These are phyloP conservation scores for Panzeria rudis DNA, from an alignment of 2,888 invertebrate genomes.

Conservation along the genomic window DNA sequence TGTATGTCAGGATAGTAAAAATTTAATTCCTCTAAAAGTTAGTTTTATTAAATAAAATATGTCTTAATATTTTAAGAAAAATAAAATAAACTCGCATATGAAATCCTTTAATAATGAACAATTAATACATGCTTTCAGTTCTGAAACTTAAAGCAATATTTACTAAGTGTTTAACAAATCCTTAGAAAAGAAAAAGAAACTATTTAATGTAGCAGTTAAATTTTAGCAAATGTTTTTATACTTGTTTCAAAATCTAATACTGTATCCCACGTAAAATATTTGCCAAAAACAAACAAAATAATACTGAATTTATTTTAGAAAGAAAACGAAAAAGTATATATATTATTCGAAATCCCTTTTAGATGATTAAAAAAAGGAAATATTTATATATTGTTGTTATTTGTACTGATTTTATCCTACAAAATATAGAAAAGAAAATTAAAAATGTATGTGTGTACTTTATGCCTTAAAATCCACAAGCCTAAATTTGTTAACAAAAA, in stretches of 20 bases:
- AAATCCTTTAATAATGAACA: constrained; percentile 51
- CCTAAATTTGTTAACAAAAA: constrained; percentile 58
- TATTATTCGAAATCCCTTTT: constrained; percentile 48
- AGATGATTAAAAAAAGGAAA: constrained; percentile 36
- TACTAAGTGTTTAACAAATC: constrained; percentile 34
- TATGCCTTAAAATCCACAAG: constrained; percentile 52
- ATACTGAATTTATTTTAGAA: constrained; percentile 54
- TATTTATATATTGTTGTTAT: constrained; percentile 59
- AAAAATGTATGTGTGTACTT: constrained; percentile 4
- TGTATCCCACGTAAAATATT: constrained; percentile 13
- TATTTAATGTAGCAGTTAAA: constrained; percentile 10
- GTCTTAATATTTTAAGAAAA: no score
- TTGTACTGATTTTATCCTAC: constrained; percentile 52
- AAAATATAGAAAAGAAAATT: constrained; percentile 17
- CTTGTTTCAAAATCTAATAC: not conserved
- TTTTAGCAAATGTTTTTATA: constrained; percentile 1
- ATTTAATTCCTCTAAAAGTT: no score
- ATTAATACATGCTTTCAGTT: not conserved
- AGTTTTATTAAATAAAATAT: no score
- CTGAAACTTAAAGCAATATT: constrained; percentile 52
- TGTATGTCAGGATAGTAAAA: no score
- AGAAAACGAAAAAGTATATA: constrained; percentile 15
- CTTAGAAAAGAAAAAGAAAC: not conserved
- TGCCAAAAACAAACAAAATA: constrained; percentile 34
- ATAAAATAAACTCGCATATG: no score